phyloP scores from a whole-genome alignment of 2,888 invertebrate genomes.

The Brenthis daphne region DNA sequence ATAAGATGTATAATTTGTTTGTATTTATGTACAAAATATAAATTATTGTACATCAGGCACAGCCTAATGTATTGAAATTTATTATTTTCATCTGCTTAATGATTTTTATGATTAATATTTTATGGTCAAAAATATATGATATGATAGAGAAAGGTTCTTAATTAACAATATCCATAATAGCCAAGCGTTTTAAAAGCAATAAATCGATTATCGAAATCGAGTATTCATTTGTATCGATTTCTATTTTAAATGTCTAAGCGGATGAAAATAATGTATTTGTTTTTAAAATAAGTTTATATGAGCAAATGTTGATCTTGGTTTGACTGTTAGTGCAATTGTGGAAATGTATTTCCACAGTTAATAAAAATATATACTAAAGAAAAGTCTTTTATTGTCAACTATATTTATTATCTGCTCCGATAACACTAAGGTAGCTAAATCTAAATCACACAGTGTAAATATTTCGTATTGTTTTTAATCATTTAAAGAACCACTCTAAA shows the following conservation, averaged over 20 bases:
- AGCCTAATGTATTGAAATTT: conserved; percentile 41
- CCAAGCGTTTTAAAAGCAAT: no score
- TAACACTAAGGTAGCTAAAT: conserved; percentile 1
- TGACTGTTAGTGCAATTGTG: conserved; percentile 63
- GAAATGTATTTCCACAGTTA: conserved; percentile 66
- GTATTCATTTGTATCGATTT: conserved; percentile 1
- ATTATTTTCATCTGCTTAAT: conserved; percentile 41
- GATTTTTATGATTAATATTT: conserved; percentile 35
- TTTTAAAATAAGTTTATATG: conserved; percentile 30
- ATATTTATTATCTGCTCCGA: conserved; percentile 24
- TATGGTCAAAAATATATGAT: not conserved
- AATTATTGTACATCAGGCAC: conserved; percentile 47
- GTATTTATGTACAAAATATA: conserved; percentile 52
- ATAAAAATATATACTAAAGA: conserved; percentile 67
- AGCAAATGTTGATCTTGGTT: conserved; percentile 49
- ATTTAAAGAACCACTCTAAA: not conserved
- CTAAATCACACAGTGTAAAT: conserved; percentile 15
- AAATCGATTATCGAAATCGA: conserved; percentile 1
- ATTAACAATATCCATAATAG: no score
- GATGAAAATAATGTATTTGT: conserved; percentile 26
- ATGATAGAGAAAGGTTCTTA: no score
- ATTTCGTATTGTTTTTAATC: not conserved
- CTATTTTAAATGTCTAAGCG: conserved; percentile 12
- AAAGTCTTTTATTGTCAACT: conserved; percentile 49
- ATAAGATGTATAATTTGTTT: conserved; percentile 42